Evolutionary conservation across 2,797 vertebrate species (phyloP).

Genomic region (Oreonectes daqikongensis): DNA sequence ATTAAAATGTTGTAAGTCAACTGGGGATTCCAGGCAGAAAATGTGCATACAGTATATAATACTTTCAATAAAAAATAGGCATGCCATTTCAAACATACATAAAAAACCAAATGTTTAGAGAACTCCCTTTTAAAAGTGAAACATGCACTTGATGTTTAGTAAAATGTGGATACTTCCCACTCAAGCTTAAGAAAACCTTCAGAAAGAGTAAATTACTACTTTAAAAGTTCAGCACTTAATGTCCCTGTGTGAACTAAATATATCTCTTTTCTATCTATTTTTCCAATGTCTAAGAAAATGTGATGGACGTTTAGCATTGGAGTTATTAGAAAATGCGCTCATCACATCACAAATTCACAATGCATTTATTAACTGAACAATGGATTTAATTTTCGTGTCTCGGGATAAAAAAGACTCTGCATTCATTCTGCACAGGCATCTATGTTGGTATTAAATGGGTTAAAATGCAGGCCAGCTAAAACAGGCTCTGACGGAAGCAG

Average conservation of each 20-base stretch:
- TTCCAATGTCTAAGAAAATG: neutral
- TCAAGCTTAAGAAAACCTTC: too few species aligned
- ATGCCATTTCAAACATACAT: neutral
- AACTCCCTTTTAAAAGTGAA: neutral
- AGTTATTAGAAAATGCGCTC: neutral
- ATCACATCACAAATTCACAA: neutral
- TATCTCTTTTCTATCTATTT: neutral
- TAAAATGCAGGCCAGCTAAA: constrained; percentile 48
- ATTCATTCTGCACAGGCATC: constrained; percentile 9
- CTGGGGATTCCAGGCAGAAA: neutral
- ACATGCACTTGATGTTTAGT: too few species aligned
- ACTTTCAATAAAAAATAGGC: neutral
- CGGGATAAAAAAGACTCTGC: neutral
- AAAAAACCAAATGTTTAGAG: too few species aligned
- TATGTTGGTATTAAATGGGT: constrained; percentile 39
- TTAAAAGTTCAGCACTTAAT: neutral
- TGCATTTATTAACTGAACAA: neutral
- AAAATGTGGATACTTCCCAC: too few species aligned
- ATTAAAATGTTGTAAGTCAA: neutral
- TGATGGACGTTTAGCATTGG: neutral
- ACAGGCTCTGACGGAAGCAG: constrained; percentile 40
- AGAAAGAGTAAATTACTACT: neutral
- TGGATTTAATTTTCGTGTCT: neutral
- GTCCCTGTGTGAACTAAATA: neutral
- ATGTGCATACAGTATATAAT: neutral